Conservation (phyloP, 2,113 vertebrate species). For the Orycteropus afer region DNA sequence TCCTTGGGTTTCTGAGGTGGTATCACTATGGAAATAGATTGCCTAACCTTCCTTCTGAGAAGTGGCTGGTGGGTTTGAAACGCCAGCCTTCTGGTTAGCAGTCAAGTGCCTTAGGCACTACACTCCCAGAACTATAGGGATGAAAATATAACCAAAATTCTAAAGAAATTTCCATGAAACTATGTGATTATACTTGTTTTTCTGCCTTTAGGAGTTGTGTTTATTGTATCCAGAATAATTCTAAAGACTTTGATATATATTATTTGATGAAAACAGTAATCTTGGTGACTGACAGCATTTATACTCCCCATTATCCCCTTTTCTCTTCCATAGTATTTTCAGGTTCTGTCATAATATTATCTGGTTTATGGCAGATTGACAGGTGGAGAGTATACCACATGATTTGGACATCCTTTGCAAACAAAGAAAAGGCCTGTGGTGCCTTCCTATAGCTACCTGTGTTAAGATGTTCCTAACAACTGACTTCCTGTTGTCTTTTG, state of each 20-base stretch:
- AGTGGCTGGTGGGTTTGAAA: too few relatives aligned
- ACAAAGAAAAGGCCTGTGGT: neutral
- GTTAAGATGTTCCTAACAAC: neutral
- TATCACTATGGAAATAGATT: too few relatives aligned
- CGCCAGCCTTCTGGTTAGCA: too few relatives aligned
- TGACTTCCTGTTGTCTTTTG: neutral
- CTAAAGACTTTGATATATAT: neutral
- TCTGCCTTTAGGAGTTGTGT: neutral
- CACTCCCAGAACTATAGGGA: too few relatives aligned
- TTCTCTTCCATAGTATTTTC: neutral
- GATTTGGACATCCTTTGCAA: neutral
- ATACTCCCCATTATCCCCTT: neutral
- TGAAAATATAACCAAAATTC: conserved; percentile 25
- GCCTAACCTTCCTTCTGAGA: too few relatives aligned
- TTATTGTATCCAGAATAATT: conserved; percentile 47
- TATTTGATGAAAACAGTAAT: conserved; percentile 23
- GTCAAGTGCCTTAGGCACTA: too few relatives aligned
- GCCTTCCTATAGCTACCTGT: neutral
- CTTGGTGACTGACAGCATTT: conserved; percentile 1
- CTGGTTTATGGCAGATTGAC: neutral
- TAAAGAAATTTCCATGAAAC: neutral
- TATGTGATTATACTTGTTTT: conserved; percentile 8
- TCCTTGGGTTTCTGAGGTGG: too few relatives aligned
- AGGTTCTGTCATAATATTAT: conserved; percentile 29
- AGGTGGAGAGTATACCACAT: neutral